phyloP scores from a whole-genome alignment of 2,797 vertebrate genomes.

The Oreortyx pictus region DNA sequence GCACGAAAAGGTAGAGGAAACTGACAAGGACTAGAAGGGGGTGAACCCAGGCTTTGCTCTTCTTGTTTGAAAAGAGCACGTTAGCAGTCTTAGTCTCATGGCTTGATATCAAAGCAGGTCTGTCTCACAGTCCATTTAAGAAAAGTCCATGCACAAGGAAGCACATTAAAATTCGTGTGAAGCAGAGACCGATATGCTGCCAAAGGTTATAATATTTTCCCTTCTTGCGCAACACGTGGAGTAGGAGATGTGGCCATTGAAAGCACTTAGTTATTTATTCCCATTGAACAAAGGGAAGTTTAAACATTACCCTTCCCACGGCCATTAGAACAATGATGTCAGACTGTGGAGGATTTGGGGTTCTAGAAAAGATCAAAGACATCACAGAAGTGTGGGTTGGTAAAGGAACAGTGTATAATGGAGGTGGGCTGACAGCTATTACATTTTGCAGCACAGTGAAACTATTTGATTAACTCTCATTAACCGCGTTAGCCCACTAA shows the following conservation, averaged over 20 bases:
- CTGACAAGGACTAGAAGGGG: not conserved
- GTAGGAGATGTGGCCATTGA: conserved; percentile 25
- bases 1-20: not conserved
- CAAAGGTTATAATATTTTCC: not conserved
- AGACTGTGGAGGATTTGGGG: conserved; percentile 30
- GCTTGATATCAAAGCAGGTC: not conserved
- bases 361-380: conserved; percentile 32
- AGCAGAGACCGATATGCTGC: not conserved
- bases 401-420: conserved; percentile 25
- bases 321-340: conserved; percentile 38
- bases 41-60: not conserved
- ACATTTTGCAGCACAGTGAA: conserved; percentile 13
- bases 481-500: conserved; percentile 4
- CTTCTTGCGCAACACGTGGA: not conserved
- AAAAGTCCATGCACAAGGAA: not conserved
- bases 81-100: not conserved
- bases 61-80: not conserved
- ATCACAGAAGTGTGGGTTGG: conserved; percentile 24
- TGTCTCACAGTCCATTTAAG: not conserved
- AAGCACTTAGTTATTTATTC: conserved; percentile 32
- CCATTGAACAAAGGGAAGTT: not conserved
- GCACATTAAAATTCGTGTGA: not conserved
- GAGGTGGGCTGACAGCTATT: conserved; percentile 37
- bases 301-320: conserved; percentile 28
- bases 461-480: conserved; percentile 52